These are phyloP conservation scores for Muntiacus muntjak DNA, from an alignment of 2,113 vertebrate species.

Conservation along the genomic window DNA sequence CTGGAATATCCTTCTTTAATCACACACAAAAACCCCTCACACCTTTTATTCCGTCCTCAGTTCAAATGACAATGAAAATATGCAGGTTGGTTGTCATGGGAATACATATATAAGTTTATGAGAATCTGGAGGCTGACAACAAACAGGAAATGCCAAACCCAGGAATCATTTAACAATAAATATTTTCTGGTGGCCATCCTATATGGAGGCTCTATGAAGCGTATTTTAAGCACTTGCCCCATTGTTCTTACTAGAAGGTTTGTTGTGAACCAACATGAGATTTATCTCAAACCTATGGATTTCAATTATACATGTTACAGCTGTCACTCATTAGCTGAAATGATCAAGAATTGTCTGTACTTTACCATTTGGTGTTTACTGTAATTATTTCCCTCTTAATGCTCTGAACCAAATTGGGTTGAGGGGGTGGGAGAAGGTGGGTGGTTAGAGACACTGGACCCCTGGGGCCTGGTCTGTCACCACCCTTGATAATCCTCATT, in stretches of 20 bases:
- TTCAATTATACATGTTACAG: neutral
- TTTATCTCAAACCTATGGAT: conserved; percentile 10
- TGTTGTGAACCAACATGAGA: neutral
- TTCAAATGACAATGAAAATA: neutral
- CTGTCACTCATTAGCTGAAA: conserved; percentile 40
- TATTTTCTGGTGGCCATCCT: neutral
- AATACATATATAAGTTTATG: neutral
- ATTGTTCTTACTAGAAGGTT: neutral
- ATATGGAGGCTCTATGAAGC: neutral
- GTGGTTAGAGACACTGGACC: neutral
- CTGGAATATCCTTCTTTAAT: neutral
- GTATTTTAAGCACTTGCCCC: neutral
- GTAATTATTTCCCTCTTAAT: conserved; percentile 27
- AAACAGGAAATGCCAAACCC: neutral
- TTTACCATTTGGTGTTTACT: conserved; percentile 32
- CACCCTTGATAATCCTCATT: neutral
- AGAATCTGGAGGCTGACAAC: neutral
- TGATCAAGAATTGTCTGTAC: conserved; percentile 13
- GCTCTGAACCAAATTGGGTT: neutral
- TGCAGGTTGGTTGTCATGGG: neutral
- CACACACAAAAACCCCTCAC: neutral
- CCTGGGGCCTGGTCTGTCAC: neutral
- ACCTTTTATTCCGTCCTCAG: neutral
- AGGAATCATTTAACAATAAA: neutral
- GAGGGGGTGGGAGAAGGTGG: neutral